phyloP scores from a whole-genome alignment of 2,113 vertebrate genomes.

The Sebastes fasciatus region DNA sequence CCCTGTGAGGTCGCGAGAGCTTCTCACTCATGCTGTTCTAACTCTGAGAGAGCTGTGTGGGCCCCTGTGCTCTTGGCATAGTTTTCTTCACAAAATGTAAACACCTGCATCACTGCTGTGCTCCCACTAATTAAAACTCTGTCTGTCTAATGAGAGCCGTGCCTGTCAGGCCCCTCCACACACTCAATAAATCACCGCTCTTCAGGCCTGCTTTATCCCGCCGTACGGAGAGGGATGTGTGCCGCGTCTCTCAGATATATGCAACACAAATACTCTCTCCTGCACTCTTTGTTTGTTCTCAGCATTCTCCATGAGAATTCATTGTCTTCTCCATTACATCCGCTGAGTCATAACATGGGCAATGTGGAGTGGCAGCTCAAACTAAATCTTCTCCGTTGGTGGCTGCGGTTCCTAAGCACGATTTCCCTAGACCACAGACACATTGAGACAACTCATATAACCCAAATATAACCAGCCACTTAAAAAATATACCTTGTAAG shows the following conservation, averaged over 20 bases:
- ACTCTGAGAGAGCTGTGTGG: constrained; percentile 56
- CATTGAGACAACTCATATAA: constrained; percentile 47
- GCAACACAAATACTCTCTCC: constrained; percentile 58
- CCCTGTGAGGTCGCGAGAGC: constrained; percentile 56
- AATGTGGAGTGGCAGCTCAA: constrained; percentile 56
- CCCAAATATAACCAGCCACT: constrained; percentile 28
- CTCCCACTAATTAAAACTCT: constrained; percentile 80
- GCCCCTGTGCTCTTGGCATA: constrained; percentile 71
- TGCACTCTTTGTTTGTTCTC: constrained; percentile 56
- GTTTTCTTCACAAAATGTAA: constrained; percentile 73
- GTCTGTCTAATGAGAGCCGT: constrained; percentile 81
- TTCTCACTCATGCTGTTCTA: constrained; percentile 42
- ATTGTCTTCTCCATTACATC: constrained; percentile 45
- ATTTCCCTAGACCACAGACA: constrained; percentile 30
- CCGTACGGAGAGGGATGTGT: constrained; percentile 47
- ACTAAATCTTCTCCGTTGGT: constrained; percentile 51
- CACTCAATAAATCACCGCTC: constrained; percentile 81
- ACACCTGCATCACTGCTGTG: constrained; percentile 76
- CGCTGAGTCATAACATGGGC: constrained; percentile 52
- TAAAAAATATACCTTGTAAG: constrained; percentile 11
- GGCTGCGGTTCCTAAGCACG: constrained; percentile 31
- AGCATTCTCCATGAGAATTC: constrained; percentile 54
- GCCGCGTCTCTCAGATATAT: constrained; percentile 55
- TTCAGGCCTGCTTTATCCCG: constrained; percentile 72
- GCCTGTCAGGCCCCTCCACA: constrained; percentile 73